Evolutionary conservation across 2,888 invertebrate species (phyloP), one percentile per base, ranked within the genome.

Genomic region (Lepetodrilus schrolli): DNA sequence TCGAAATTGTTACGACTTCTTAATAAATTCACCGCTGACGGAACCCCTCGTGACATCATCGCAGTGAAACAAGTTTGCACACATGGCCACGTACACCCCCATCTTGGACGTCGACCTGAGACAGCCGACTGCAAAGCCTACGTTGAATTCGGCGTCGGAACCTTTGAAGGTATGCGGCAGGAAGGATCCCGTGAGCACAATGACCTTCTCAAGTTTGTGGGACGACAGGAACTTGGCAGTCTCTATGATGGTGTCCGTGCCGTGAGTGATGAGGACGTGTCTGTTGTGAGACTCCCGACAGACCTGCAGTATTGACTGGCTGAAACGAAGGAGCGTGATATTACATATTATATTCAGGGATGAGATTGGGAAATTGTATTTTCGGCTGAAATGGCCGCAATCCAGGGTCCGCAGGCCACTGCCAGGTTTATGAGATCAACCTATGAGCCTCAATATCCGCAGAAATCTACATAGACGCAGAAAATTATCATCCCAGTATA

Each of bases 91-190:
- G 58, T 74, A 85, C 4, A 83, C 80, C 7, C 83, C 83, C 10
- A 47, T 34, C 7, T 20, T 23, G 4, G 20, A 20, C 20, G 76
- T 13, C 8, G 37, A 20, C 65, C 78, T 77, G 36, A 83, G 72
- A 10, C 80, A 81, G 2, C 83, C 84, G 7, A 86, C 7, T 3
- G 85, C 85, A 26, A 82, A 78, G 5, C 86, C 86, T 0, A 86
- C 66, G 48, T 83, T 85, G 50, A 86, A 84, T 21, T 86, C 84
- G 4, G 86, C 85, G 51, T 86, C 86, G 0, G 83, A 78, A 66
- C 78, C 75, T 50, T 80, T 80, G 70, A 85, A 81, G 3, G 76
- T 79, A 70, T 83, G 84, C 2, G 85, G 85, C 43, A 77, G 69
- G 66, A 77, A 78, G 8, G 84, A 76, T 4, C 85, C 85, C 1